Evolutionary conservation across 1,140 invertebrate species (phyloP).

Genomic region (Drosophila azteca): DNA sequence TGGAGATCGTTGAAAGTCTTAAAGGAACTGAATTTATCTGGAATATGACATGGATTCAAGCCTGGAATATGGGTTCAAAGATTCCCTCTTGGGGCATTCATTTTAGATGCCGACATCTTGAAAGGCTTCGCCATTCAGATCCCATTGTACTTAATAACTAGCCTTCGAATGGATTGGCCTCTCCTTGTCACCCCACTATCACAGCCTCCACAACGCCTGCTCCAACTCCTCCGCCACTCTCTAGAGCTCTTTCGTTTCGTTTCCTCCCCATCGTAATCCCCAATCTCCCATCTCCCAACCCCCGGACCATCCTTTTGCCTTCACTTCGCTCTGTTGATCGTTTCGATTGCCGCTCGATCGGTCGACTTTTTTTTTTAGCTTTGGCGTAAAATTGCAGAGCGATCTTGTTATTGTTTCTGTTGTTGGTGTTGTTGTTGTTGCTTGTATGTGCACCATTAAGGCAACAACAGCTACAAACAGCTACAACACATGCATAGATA

Average conservation of each 20-base stretch:
- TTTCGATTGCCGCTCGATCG: conserved; percentile 65
- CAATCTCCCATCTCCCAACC: not conserved
- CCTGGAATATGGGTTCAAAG: too few relatives aligned
- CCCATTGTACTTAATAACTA: conserved; percentile 36
- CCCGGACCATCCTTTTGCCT: conserved; percentile 22
- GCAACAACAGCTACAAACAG: conserved; percentile 64
- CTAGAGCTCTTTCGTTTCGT: conserved; percentile 1
- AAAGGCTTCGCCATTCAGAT: conserved; percentile 9
- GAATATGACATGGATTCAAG: too few relatives aligned
- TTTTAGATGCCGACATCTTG: too few relatives aligned
- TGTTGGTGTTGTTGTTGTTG: conserved; percentile 37
- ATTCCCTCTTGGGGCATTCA: too few relatives aligned
- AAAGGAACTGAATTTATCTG: too few relatives aligned
- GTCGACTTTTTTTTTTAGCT: conserved; percentile 77
- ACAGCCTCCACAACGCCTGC: not conserved
- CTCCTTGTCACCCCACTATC: conserved; percentile 30
- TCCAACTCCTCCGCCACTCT: not conserved
- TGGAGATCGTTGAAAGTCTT: too few relatives aligned
- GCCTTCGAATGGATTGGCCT: conserved; percentile 44
- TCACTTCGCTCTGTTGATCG: conserved; percentile 49
- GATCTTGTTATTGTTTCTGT: conserved; percentile 35
- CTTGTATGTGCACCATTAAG: conserved; percentile 64
- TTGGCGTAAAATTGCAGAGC: conserved; percentile 74
- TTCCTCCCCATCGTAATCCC: conserved; percentile 7
- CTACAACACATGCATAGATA: conserved; percentile 19